Base-by-base conservation (phyloP, 2,888 invertebrate species). In the Petrolisthes cinctipes region DNA sequence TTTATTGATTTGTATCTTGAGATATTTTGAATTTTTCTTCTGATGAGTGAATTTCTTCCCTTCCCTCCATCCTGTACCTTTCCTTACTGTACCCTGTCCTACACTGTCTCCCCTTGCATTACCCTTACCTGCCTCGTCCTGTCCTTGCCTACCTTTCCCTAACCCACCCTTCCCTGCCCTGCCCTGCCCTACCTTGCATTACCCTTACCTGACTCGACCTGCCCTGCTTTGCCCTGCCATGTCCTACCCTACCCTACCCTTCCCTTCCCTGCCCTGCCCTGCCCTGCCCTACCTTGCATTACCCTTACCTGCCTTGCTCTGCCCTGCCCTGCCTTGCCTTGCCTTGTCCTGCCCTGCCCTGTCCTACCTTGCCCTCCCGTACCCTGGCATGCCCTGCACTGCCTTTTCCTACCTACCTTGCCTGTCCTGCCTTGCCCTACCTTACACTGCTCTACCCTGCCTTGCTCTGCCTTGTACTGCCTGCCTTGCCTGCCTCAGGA, bases 141-240 rank as follows among this genome's bases (percentile, higher is more conserved):
- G n/a, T 66, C 66, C 68, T 85, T 78, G 66, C 51, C 66, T 82
- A 14, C 20, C 5, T 7, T 82, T 54, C 11, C 14, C 56, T 54
- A 3, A 5, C n/a, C 17, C 54, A 9, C 20, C 3, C 17, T 79
- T 0, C 23, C 6, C 20, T 11, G 20, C 71, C 5, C 9, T 54
- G 53, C 54, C 56, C 23, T 79, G 20, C 14, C 56, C 6, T 79
- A 5, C 5, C n/a, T 11, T 56, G 54, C n/a, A 17, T 56, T 53
- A 9, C 56, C 53, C 79, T 56, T 14, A 2, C 54, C 1, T 14
- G 14, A 53, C 79, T 51, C 9, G 80, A 7, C 51, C 56, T 79
- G 79, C 79, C n/a, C 37, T 76, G 76, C 76, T 54, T 5, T 76
- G 76, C 20, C 73, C 73, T 73, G 73, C 76, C 76, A 20, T n/a